These are phyloP conservation scores for Dicroscelio sp. DNA, from an alignment of 2,888 invertebrate genomes.

Conservation along the genomic window DNA sequence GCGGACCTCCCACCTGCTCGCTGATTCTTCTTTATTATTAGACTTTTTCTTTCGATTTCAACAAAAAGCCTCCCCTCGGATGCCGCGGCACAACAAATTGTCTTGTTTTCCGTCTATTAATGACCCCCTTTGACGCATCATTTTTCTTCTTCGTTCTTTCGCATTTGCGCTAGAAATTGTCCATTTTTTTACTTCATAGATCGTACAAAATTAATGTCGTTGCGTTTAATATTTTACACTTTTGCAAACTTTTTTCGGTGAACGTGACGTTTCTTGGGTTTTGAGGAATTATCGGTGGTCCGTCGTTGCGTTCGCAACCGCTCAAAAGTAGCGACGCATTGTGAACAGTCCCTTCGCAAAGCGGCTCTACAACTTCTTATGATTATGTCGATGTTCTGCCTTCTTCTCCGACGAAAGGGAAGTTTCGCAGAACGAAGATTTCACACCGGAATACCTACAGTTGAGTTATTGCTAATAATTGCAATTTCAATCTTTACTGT, in stretches of 20 bases:
- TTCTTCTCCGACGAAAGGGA: constrained; percentile 72
- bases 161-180: too few relatives aligned
- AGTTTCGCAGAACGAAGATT: constrained; percentile 45
- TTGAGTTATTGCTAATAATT: background rate
- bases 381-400: constrained; percentile 54
- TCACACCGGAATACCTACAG: background rate
- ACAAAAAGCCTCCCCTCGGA: background rate
- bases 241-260: too few relatives aligned
- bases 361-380: constrained; percentile 76
- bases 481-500: too few relatives aligned
- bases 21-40: constrained; percentile 41
- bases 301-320: background rate
- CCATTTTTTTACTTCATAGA: too few relatives aligned
- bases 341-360: constrained; percentile 54
- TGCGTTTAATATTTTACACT: too few relatives aligned
- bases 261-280: too few relatives aligned
- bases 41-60: background rate
- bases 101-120: too few relatives aligned
- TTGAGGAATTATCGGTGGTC: too few relatives aligned
- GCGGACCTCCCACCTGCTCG: constrained; percentile 79
- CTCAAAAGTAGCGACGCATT: constrained; percentile 38
- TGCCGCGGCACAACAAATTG: too few relatives aligned
- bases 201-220: too few relatives aligned
- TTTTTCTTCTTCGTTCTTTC: too few relatives aligned
- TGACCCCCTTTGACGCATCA: too few relatives aligned